These are phyloP conservation scores for Heliconius hortense DNA, from an alignment of 2,888 invertebrate genomes.

Conservation along the genomic window DNA sequence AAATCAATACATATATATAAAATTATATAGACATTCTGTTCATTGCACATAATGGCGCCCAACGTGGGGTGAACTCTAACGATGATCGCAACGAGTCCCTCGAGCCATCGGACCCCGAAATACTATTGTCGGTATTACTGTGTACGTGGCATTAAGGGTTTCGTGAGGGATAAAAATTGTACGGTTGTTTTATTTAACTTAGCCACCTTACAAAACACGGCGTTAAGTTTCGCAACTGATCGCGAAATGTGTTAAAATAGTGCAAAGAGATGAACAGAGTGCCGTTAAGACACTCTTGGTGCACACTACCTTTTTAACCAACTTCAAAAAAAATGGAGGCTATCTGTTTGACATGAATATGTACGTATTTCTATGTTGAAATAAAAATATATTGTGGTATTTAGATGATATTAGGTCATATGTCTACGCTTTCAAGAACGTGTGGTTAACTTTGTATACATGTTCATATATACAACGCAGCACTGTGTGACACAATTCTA, in stretches of 20 bases:
- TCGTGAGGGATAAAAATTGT: not conserved
- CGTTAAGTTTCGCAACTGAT: not conserved
- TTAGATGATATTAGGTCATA: no score
- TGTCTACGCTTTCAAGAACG: no score
- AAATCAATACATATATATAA: constrained; percentile 3
- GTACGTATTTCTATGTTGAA: no score
- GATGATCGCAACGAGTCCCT: constrained; percentile 25
- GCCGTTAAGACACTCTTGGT: not conserved
- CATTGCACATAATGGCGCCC: constrained; percentile 25
- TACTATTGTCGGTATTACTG: constrained; percentile 14
- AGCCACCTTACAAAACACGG: not conserved
- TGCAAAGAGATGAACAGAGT: not conserved
- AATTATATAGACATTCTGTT: not conserved
- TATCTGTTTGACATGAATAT: no score
- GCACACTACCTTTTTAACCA: no score
- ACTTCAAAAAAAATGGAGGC: no score
- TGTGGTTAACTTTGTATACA: no score
- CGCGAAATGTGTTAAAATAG: no score
- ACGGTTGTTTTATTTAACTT: not conserved
- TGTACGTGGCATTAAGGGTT: not conserved
- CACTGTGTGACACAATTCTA: no score
- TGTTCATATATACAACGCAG: no score
- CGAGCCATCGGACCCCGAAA: constrained; percentile 23
- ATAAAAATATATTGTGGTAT: no score
- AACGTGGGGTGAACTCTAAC: constrained; percentile 25